Conservation (phyloP, 1,140 invertebrate genomes). For the Papilio xuthus region DNA sequence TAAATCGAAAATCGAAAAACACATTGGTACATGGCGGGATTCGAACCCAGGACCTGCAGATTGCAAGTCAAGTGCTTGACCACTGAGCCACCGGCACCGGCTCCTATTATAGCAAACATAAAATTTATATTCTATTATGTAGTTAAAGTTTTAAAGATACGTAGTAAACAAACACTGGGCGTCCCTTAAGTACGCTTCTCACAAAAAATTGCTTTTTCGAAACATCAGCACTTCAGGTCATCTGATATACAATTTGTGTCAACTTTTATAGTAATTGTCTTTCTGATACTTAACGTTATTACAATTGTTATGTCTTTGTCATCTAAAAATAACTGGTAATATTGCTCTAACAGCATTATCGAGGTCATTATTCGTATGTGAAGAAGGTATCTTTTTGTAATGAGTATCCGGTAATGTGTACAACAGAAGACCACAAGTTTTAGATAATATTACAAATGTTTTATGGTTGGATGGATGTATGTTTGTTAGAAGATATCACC, state of each 20-base stretch:
- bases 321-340: not conserved
- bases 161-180: not conserved
- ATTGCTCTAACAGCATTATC: not conserved
- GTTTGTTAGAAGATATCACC: no score
- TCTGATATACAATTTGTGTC: slow-evolving; percentile 2
- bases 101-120: not conserved
- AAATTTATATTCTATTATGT: not conserved
- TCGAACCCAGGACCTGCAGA: no score
- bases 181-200: slow-evolving; percentile 1
- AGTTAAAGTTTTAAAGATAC: not conserved
- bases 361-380: no score
- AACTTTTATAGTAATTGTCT: slow-evolving; percentile 2
- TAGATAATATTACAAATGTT: no score
- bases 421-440: no score
- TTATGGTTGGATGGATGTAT: no score
- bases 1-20: no score
- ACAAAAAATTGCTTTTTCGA: slow-evolving; percentile 1
- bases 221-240: not conserved
- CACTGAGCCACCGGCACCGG: no score
- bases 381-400: no score
- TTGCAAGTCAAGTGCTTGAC: no score
- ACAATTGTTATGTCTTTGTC: not conserved
- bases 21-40: no score
- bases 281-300: slow-evolving; percentile 1
- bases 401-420: no score